Evolutionary conservation across 2,113 vertebrate species (phyloP), one percentile per base, ranked within the genome.

Genomic region (Notothenia coriiceps): DNA sequence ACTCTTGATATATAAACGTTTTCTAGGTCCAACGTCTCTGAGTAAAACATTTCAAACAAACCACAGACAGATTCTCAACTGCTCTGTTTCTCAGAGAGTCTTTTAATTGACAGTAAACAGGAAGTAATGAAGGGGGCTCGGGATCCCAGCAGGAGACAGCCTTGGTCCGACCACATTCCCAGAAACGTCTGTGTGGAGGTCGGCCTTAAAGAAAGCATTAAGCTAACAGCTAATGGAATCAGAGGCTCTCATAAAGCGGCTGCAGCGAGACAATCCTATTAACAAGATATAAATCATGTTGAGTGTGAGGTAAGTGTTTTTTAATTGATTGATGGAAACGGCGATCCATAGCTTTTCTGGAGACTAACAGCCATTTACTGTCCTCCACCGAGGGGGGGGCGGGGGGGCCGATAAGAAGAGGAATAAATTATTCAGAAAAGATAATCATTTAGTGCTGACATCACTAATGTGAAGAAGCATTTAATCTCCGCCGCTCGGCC

Each of bases 221-320:
- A 97, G 96, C 70, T 95, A 97, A 97, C 91, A 95, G 96, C 97
- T 99, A 98, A 99, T 99, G 97, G 96, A 98, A 98, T 98, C 96
- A 98, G 35, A 96, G 94, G 94, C 94, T 96, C 96, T 97, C 98
- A 99, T 98, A 98, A 99, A 98, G 97, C 95, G 96, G 96, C 96
- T 96, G 97, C 97, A 97, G 96, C 97, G 96, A 97, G 97, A 98
- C 96, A 97, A 98, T 99, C 98, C 96, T 99, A 98, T 99, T 99
- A 99, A 98, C 97, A 97, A 98, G 97, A 97, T 98, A 98, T 98
- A 97, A 99, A 99, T 99, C 97, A 98, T 96, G 96, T 97, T 97
- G 97, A 98, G 96, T 97, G 96, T 97, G 97, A 97, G 97, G 96
- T 98, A 98, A 99, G 97, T 99, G 98, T 98, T 99, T 99, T 99